These are phyloP conservation scores for Syngnathus scovelli DNA, from an alignment of 2,113 vertebrate genomes.

Conservation along the genomic window DNA sequence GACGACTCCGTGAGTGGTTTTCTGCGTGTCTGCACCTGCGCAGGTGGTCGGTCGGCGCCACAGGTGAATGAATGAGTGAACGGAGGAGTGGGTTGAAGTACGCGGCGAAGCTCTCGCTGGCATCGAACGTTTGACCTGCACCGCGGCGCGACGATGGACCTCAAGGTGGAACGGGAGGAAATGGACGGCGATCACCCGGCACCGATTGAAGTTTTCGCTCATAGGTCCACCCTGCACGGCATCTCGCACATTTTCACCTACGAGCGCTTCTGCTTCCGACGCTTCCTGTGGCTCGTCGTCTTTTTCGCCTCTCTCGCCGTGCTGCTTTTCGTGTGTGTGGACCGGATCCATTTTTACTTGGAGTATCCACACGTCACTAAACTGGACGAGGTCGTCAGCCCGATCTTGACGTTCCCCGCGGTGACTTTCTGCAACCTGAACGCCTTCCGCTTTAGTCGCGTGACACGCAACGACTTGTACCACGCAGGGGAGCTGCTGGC, in stretches of 20 bases:
- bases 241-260: conserved; percentile 97
- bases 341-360: conserved; percentile 93
- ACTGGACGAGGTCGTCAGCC: conserved; percentile 88
- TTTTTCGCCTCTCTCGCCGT: conserved; percentile 88
- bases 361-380: conserved; percentile 97
- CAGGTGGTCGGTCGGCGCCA: conserved; percentile 32
- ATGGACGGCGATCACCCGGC: conserved; percentile 80
- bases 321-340: conserved; percentile 86
- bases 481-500: conserved; percentile 94
- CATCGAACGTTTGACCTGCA: not conserved
- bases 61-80: conserved; percentile 45
- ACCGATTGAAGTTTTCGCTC: conserved; percentile 90
- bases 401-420: conserved; percentile 86
- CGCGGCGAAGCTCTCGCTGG: conserved; percentile 2
- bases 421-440: conserved; percentile 98
- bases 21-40: conserved; percentile 25
- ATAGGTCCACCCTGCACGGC: conserved; percentile 91
- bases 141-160: conserved; percentile 75
- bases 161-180: conserved; percentile 86
- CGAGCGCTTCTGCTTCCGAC: conserved; percentile 84
- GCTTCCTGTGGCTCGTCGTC: conserved; percentile 85
- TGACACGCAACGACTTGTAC: conserved; percentile 96
- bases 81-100: not conserved
- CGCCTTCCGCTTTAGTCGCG: conserved; percentile 90
- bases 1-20: conserved; percentile 21